Evolutionary conservation across 2,797 vertebrate genomes (phyloP).

Genomic region (Anomalospiza imberbis): DNA sequence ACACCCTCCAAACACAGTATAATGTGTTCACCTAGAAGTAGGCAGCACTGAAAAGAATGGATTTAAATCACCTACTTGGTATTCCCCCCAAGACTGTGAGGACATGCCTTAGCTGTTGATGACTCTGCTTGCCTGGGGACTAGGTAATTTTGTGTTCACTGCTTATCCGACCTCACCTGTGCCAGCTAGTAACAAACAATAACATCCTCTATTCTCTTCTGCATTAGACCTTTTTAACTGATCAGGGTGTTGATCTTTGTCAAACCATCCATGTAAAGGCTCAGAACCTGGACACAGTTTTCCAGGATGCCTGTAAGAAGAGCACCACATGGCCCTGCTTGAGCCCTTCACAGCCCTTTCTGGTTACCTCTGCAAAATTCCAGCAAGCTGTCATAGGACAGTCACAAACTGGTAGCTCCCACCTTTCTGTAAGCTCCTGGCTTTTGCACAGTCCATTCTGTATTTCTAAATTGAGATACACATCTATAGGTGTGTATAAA

Average conservation of each 20-base stretch:
- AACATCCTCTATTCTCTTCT: background rate
- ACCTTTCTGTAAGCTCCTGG: background rate
- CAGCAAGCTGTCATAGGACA: background rate
- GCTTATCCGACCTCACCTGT: background rate
- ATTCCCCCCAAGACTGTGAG: background rate
- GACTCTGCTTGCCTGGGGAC: background rate
- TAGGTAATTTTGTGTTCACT: background rate
- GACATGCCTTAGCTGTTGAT: background rate
- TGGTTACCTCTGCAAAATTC: background rate
- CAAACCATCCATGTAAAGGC: background rate
- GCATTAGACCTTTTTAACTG: background rate
- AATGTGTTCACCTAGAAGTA: background rate
- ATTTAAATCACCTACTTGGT: background rate
- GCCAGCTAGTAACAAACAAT: background rate
- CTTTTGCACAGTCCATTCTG: background rate
- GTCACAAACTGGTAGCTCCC: background rate
- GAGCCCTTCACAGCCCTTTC: background rate
- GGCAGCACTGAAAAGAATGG: background rate
- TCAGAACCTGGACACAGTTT: background rate
- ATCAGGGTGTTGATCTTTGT: background rate
- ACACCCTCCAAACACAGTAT: background rate
- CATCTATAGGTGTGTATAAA: fast-evolving
- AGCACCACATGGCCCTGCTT: fast-evolving
- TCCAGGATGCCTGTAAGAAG: background rate
- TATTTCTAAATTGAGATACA: background rate